These are phyloP conservation scores for Arothron firmamentum DNA, from an alignment of 2,113 vertebrate genomes.

Conservation along the genomic window DNA sequence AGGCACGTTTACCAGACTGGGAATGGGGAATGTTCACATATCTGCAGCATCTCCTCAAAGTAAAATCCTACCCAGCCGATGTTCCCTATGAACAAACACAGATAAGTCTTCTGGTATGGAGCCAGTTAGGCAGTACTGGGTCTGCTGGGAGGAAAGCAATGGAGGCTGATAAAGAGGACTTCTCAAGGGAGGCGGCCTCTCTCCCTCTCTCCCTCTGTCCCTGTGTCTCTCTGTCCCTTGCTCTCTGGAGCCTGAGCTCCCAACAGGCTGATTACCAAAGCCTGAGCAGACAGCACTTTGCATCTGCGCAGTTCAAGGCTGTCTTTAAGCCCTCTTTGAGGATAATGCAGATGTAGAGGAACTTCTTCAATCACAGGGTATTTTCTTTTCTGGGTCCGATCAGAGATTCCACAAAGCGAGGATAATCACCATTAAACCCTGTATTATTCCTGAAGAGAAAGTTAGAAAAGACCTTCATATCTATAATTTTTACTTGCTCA, in stretches of 20 bases:
- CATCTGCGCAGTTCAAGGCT: conserved; percentile 57
- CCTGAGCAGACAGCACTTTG: conserved; percentile 46
- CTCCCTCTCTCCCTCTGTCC: conserved; percentile 26
- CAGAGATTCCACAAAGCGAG: conserved; percentile 23
- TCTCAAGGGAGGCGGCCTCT: conserved; percentile 51
- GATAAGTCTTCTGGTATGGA: conserved; percentile 11
- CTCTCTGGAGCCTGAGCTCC: conserved; percentile 52
- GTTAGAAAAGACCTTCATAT: conserved; percentile 22
- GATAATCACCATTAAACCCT: conserved; percentile 42
- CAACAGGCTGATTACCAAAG: conserved; percentile 57
- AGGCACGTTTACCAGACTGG: too few relatives aligned
- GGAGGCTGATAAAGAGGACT: conserved; percentile 53
- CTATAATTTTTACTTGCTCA: conserved; percentile 43
- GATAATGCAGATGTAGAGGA: conserved; percentile 45
- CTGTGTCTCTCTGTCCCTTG: conserved; percentile 16
- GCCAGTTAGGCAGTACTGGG: conserved; percentile 46
- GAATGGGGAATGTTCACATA: neutral
- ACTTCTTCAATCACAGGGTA: conserved; percentile 53
- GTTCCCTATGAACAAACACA: neutral
- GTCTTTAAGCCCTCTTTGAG: conserved; percentile 55
- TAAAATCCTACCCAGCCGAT: neutral
- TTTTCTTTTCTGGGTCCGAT: conserved; percentile 49
- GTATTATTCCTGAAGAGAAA: conserved; percentile 20
- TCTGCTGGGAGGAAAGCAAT: conserved; percentile 52
- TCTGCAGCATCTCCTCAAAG: neutral